Percentiles rank a stretch among this genome's conserved stretches.
phyloP scores from a whole-genome alignment of 2,113 vertebrate species.

The Oncorhynchus tshawytscha region DNA sequence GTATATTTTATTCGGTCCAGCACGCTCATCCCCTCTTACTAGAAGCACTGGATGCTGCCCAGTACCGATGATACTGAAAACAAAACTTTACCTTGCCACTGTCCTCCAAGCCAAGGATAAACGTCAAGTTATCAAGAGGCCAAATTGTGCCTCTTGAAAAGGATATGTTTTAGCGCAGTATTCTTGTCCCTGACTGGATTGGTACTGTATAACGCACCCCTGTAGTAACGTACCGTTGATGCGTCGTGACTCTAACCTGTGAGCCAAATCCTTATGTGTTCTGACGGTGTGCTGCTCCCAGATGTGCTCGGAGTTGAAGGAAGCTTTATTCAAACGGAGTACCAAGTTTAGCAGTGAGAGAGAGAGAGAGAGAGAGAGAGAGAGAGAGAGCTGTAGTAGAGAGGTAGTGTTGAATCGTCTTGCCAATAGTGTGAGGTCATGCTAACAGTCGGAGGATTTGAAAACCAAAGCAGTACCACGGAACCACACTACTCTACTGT shows the following conservation, averaged over 20 bases:
- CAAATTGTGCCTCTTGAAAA: neutral
- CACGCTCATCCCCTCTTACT: neutral
- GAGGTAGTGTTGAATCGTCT: slow-evolving; percentile 21
- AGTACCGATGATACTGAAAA: neutral
- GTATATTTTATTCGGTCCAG: neutral
- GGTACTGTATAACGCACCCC: slow-evolving; percentile 2
- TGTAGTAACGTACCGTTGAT: slow-evolving; percentile 58
- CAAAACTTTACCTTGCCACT: neutral
- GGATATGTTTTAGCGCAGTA: neutral
- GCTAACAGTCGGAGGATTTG: slow-evolving; percentile 30
- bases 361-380: slow-evolving; percentile 21
- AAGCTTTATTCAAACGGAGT: slow-evolving; percentile 70
- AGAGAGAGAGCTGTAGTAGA: neutral
- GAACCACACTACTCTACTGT: neutral
- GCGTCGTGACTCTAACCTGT: slow-evolving; percentile 41
- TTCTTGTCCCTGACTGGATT: neutral
- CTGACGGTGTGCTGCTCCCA: slow-evolving; percentile 62
- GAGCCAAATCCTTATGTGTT: slow-evolving; percentile 32
- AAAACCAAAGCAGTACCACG: slow-evolving; percentile 8
- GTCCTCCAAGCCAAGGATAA: neutral
- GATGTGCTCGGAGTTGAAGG: slow-evolving; percentile 71
- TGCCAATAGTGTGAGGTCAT: slow-evolving; percentile 60
- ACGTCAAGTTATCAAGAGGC: neutral
- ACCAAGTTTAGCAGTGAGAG: slow-evolving; percentile 65
- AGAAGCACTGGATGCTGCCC: neutral